Base-by-base conservation (phyloP, 2,888 invertebrate species). In the Piscicola geometra region DNA sequence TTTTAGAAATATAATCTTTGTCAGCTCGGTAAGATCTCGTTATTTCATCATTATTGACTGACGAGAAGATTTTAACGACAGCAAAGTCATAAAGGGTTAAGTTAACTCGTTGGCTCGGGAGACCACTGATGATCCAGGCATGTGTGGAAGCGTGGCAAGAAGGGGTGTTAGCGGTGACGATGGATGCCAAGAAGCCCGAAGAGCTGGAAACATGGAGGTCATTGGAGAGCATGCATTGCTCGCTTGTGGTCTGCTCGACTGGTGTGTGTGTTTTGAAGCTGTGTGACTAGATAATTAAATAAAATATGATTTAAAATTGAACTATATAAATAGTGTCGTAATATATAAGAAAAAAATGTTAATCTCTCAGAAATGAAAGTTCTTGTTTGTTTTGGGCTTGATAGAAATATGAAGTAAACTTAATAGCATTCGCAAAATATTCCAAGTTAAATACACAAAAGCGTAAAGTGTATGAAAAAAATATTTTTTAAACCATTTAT, bases 1-100 rank as follows among this genome's bases (percentile, higher is more conserved):
- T 41, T 9, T 41, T 41, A 41, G 15, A 5, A 41, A 41, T 41
- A 41, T 9, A 41, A 5, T 41, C 15, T 9, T 41, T 41, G 5
- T 5, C 41, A 5, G 41, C 9, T 41, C 41, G 41, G 15, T 9
- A 41, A 41, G 5, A 9, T 41, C 15, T 41, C 9, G 15, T 9
- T 15, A 5, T 41, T 5, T 15, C 9, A 15, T 15, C 41, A 15
- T 41, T 41, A 41, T 41, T 9, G 47, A 18, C 18, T 32, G 69
- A 35, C 28, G 33, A 35, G n/a, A 36, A 41, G 41, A 25, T 35
- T 41, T 70, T 70, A 5, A 60, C 71, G 56, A 77, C 69, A 33
- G 75, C 75, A 60, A 77, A 77, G 67, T 77, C 77, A 52, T 52
- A 77, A n/a, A 77, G 71, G 28, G 77, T 77, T 33, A 77, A 56